Conservation (phyloP, 2,888 invertebrate genomes). For the Nezara viridula region DNA sequence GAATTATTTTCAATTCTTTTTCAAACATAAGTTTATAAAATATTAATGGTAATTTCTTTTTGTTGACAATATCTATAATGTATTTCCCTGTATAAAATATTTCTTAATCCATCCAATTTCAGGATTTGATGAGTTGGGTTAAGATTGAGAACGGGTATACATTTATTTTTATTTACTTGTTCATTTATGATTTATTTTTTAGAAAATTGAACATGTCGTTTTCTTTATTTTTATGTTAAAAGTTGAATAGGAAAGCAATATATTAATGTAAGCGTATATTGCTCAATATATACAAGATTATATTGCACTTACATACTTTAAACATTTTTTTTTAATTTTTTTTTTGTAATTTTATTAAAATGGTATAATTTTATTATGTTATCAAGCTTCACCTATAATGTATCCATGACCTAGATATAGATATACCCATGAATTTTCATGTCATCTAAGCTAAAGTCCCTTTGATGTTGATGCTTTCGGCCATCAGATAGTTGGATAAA, state of each 20-base stretch:
- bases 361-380: neutral
- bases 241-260: neutral
- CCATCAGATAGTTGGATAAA: neutral
- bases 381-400: neutral
- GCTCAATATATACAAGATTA: too few species aligned
- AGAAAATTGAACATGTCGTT: neutral
- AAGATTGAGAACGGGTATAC: neutral
- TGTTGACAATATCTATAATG: neutral
- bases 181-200: neutral
- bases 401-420: neutral
- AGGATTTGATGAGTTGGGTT: neutral
- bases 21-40: neutral
- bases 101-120: neutral
- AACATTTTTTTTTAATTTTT: too few species aligned
- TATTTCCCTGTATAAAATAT: neutral
- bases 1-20: neutral
- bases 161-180: neutral
- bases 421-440: neutral
- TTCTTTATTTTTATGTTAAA: neutral
- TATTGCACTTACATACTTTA: too few species aligned
- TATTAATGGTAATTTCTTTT: too few species aligned
- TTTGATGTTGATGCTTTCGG: slow-evolving; percentile 23
- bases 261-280: neutral
- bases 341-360: neutral
- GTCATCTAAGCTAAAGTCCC: neutral